Conservation (phyloP, 2,113 vertebrate genomes). For the Fregetta grallaria region DNA sequence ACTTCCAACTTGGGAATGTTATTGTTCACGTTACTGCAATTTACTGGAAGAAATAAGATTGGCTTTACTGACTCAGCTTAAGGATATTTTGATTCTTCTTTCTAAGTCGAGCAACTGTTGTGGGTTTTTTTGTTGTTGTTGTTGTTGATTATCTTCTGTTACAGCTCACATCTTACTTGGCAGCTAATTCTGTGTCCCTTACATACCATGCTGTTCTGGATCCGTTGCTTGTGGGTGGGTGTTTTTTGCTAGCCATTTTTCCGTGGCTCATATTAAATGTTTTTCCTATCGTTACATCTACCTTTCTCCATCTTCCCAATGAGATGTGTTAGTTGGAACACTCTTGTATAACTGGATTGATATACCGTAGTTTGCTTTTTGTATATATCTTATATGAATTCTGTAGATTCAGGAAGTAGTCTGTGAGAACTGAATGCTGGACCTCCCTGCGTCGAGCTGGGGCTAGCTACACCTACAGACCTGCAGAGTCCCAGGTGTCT, state of each 20-base stretch:
- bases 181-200: slow-evolving; percentile 7
- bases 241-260: slow-evolving; percentile 2
- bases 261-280: not conserved
- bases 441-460: not conserved
- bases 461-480: not conserved
- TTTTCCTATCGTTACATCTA: not conserved
- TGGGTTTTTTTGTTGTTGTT: not conserved
- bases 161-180: not conserved
- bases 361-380: not conserved
- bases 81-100: not conserved
- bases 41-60: slow-evolving; percentile 2
- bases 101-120: not conserved
- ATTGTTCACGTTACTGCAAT: not conserved
- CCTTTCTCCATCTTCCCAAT: not conserved
- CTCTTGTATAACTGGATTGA: not conserved
- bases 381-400: not conserved
- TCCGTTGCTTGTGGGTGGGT: not conserved
- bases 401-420: not conserved
- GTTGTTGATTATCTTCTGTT: slow-evolving; percentile 7
- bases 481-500: not conserved
- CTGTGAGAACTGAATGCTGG: not conserved
- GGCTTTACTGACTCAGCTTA: not conserved
- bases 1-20: not conserved
- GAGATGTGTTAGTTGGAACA: not conserved
- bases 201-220: not conserved